Base-by-base conservation (phyloP, 2,797 vertebrate species). In the Allobates femoralis region DNA sequence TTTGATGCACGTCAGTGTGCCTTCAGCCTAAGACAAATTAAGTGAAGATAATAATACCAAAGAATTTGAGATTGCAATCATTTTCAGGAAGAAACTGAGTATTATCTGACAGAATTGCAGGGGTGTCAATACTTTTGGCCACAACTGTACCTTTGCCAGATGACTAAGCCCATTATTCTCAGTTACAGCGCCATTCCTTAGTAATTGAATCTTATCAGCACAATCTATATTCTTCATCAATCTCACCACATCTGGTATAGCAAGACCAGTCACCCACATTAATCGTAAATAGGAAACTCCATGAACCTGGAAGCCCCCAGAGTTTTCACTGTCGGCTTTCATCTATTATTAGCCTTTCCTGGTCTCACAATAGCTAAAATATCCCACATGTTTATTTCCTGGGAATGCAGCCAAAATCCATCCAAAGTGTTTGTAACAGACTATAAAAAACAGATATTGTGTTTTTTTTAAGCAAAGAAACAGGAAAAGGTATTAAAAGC, bases 301-400 rank as follows among this genome's bases (percentile, higher is more conserved):
- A 12, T 37, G 56, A 34, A 23, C 23, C n/a, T 67, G 10, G 60
- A 53, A 32, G 34, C 34, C 34, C 28, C 28, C 71, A 21, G 16
- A 41, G 28, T 62, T 37, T 85, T 67, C 37, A 18, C 50, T 56
- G 75, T 37, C 46, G 19, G n/a, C 64, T 86, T 80, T 80, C 66
- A 86, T 81, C 78, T 82, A 82, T 82, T 82, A 77, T 77, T 86
- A 83, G 62, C 32, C 7, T n/a, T 78, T 87, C 80, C 78, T n/a
- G 26, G 28, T 66, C 69, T 75, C 50, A 77, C 73, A 77, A 82
- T 73, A 34, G 60, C 46, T 53, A 53, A 55, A 55, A 67, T 69
- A 77, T 76, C 79, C 79, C 79, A 64, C 37, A 75, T 60, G 62
- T 32, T 62, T 56, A 75, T 86, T 53, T 66, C 18, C 66, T 78